Evolutionary conservation across 1,140 invertebrate species (phyloP), one percentile per base, ranked within the genome.

Genomic region (Euwallacea fornicatus): DNA sequence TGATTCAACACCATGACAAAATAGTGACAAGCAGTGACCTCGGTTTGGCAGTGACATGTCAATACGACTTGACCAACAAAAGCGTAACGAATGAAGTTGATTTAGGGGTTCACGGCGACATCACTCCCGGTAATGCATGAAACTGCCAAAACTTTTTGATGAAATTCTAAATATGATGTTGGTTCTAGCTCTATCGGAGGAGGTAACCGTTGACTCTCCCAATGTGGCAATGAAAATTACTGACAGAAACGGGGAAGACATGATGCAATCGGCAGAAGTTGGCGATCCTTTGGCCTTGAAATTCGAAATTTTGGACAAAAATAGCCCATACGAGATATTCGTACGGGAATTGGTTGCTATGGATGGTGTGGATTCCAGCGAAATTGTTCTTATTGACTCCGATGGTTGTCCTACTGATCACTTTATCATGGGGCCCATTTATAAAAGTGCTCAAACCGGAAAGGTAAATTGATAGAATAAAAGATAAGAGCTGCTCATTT

Each of bases 151-250:
- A 50, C 9, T 6, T 13, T 15, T 56, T 15, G n/a, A 21, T 16
- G 2, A 56, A 56, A n/a, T 56, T 13, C 54, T 16, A 56, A 56
- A 16, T 2, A 47, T 42, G 13, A 16, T 62, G 62, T 61, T 44
- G 15, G n/a, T 66, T 72, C 7, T 63, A 13, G 90, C 89, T 2
- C 83, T 93, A 42, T 91, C 88, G 42, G 92, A 92, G 81, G 93
- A 92, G 83, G 92, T 91, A 16, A 90, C 94, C 74, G 94, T 97
- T 13, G 93, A 95, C 79, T 95, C 94, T 58, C 94, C 94, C 16
- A 96, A 96, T 82, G 94, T 97, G 43, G 91, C 93, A 2, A 97
- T 97, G 95, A 92, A 93, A 80, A 95, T 96, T 77, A 96, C 92
- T n/a, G 91, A 93, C 79, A 87, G 91, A 50, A 90, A 86, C 75